A percentile compares a stretch with the other conserved stretches of the same genome.
Evolutionary conservation across 2,113 vertebrate species (phyloP).

Genomic region (Pomatorhinus ruficollis): DNA sequence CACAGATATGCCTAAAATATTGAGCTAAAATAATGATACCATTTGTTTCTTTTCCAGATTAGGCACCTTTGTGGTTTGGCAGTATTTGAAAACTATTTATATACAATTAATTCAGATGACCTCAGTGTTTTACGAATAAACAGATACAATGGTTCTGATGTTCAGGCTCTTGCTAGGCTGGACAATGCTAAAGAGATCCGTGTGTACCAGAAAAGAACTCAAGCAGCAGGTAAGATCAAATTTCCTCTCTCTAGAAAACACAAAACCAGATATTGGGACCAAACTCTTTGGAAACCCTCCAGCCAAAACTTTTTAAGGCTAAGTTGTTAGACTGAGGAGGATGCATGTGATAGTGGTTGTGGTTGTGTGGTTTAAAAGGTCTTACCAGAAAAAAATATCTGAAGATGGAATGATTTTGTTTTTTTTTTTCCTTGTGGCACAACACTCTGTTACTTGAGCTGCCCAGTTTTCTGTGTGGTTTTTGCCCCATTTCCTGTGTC

Average conservation of each 20-base stretch:
- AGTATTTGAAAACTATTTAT: conserved; percentile 94
- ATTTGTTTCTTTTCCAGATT: conserved; percentile 75
- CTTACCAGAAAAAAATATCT: neutral
- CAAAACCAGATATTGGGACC: neutral
- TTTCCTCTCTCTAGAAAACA: neutral
- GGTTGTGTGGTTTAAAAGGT: neutral
- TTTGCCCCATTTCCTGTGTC: neutral
- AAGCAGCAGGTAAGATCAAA: conserved; percentile 84
- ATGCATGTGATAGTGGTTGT: no score
- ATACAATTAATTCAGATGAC: conserved; percentile 82
- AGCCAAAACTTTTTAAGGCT: no score
- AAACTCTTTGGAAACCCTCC: no score
- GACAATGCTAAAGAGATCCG: conserved; percentile 79
- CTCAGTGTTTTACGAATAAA: conserved; percentile 86
- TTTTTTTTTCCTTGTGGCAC: neutral
- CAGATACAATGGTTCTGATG: conserved; percentile 88
- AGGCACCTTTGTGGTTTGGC: conserved; percentile 88
- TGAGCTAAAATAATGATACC: neutral
- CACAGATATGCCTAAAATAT: neutral
- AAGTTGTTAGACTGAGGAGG: no score
- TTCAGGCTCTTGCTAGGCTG: conserved; percentile 76
- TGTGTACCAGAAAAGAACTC: conserved; percentile 90
- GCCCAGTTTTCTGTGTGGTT: neutral
- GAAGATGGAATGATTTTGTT: neutral
- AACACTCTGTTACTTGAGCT: neutral